Conservation (phyloP, 2,113 vertebrate genomes). For the Pipra filicauda region DNA sequence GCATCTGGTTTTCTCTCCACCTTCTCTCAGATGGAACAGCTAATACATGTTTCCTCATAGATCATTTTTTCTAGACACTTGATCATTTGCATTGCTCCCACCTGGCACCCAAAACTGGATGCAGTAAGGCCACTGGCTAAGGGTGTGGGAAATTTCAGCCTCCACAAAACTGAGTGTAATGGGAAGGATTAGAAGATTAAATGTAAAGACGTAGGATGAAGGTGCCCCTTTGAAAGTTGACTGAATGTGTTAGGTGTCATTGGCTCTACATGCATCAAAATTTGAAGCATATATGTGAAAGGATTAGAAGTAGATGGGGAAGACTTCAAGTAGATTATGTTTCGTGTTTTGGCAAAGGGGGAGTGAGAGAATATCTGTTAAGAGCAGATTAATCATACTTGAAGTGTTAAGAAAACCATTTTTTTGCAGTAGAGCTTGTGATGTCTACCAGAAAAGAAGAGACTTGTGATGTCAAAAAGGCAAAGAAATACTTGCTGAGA, state of each 20-base stretch:
- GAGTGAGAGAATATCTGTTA: not conserved
- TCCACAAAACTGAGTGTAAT: not conserved
- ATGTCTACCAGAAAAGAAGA: not conserved
- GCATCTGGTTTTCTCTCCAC: not conserved
- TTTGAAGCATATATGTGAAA: not conserved
- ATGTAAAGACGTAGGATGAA: not conserved
- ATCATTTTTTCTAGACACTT: not conserved
- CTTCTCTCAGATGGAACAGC: not conserved
- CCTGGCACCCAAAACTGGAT: not conserved
- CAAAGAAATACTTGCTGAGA: not conserved
- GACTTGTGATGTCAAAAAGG: not conserved
- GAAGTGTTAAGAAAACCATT: not conserved
- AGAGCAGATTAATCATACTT: not conserved
- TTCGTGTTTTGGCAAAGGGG: not conserved
- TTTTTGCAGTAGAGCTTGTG: not conserved
- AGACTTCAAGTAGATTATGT: not conserved
- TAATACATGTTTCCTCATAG: not conserved
- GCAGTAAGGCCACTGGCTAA: not conserved
- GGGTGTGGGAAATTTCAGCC: not conserved
- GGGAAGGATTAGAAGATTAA: not conserved
- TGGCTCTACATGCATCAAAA: not conserved
- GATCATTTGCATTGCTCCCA: not conserved
- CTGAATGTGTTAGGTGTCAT: not conserved
- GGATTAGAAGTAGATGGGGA: not conserved
- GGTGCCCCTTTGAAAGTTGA: not conserved